A percentile compares a stretch with the other conserved stretches of the same genome.
Evolutionary conservation across 2,888 invertebrate genomes (phyloP).

Genomic region (Smittia aterrima): DNA sequence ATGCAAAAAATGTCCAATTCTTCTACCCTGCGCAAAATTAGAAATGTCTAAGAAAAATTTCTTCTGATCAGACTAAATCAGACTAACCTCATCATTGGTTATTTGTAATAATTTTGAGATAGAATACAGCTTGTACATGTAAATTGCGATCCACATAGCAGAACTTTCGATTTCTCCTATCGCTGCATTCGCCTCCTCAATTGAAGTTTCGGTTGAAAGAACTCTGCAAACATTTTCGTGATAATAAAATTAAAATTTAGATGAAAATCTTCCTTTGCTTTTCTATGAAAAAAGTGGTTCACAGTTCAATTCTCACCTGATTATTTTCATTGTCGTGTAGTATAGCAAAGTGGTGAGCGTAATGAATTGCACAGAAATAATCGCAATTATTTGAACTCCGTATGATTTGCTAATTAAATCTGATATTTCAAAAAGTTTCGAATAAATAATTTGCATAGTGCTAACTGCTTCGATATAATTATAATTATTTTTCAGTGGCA

Average conservation of each 20-base stretch:
- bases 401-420: slow-evolving; percentile 23
- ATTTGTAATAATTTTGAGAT: too few species aligned
- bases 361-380: slow-evolving; percentile 24
- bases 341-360: slow-evolving; percentile 29
- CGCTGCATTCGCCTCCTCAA: not conserved
- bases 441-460: slow-evolving; percentile 22
- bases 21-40: not conserved
- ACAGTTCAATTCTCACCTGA: slow-evolving; percentile 25
- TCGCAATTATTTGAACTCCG: slow-evolving; percentile 36
- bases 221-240: not conserved
- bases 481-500: not conserved
- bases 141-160: slow-evolving; percentile 24
- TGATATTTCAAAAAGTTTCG: slow-evolving; percentile 19
- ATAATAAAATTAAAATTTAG: slow-evolving; percentile 20
- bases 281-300: too few species aligned
- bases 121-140: slow-evolving; percentile 25
- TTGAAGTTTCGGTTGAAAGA: not conserved
- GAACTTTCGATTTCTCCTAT: slow-evolving; percentile 2
- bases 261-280: too few species aligned
- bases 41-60: not conserved
- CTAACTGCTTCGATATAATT: too few species aligned
- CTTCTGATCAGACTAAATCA: too few species aligned
- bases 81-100: slow-evolving; percentile 21
- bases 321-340: slow-evolving; percentile 24
- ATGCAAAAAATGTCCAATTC: slow-evolving; percentile 35